A percentile compares a stretch with the other conserved stretches of the same genome.
phyloP scores from a whole-genome alignment of 2,797 vertebrate species.

The Euphonia xanthogaster region DNA sequence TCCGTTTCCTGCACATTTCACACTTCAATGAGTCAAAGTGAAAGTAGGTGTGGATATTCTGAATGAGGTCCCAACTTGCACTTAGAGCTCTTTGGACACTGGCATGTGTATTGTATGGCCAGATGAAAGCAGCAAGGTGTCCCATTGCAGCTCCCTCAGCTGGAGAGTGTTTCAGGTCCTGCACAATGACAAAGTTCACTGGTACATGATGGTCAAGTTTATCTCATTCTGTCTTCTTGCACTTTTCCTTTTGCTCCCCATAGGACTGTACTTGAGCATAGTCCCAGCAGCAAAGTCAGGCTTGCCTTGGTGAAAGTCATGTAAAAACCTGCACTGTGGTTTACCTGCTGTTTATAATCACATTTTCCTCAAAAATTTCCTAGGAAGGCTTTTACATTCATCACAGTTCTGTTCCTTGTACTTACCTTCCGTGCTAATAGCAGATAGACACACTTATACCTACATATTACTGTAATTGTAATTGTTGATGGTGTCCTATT shows the following conservation, averaged over 20 bases:
- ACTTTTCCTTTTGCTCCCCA: neutral
- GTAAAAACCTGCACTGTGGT: neutral
- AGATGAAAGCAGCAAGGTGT: neutral
- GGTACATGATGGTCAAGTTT: neutral
- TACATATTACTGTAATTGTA: neutral
- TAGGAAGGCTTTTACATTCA: neutral
- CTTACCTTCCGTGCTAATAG: neutral
- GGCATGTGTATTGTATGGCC: neutral
- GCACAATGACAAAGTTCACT: neutral
- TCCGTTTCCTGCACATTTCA: neutral
- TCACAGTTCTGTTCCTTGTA: neutral
- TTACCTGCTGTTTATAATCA: neutral
- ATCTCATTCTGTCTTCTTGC: neutral
- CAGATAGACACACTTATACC: neutral
- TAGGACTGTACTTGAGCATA: neutral
- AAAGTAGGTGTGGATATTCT: neutral
- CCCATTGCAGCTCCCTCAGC: neutral
- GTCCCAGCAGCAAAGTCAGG: neutral
- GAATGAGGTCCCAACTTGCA: rapidly evolving
- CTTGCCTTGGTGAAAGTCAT: neutral
- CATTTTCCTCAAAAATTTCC: neutral
- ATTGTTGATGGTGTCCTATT: constrained; percentile 23
- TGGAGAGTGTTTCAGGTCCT: neutral
- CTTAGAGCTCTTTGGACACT: neutral
- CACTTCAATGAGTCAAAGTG: neutral